Evolutionary conservation across 2,888 invertebrate species (phyloP).

Genomic region (Folsomia candida): DNA sequence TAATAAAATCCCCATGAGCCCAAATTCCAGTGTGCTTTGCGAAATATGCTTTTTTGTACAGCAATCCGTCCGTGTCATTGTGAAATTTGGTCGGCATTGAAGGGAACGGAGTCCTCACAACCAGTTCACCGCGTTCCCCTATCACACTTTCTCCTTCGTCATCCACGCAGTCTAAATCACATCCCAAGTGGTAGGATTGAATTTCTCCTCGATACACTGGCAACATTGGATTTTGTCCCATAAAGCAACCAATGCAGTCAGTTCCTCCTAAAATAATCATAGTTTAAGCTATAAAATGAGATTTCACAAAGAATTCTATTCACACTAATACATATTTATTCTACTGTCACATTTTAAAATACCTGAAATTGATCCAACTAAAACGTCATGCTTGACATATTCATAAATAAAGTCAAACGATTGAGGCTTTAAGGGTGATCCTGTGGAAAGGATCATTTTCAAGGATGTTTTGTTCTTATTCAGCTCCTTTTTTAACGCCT

Average conservation of each 20-base stretch:
- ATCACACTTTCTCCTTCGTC: conserved; percentile 56
- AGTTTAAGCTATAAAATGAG: too few species aligned
- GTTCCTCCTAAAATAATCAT: conserved; percentile 58
- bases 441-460: conserved; percentile 58
- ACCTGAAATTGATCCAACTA: conserved; percentile 59
- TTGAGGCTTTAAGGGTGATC: conserved; percentile 58
- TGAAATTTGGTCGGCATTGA: conserved; percentile 61
- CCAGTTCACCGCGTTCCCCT: conserved; percentile 59
- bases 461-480: conserved; percentile 55
- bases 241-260: conserved; percentile 61
- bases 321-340: neutral
- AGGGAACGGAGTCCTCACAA: conserved; percentile 60
- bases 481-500: conserved; percentile 25
- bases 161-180: conserved; percentile 58
- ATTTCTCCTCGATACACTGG: conserved; percentile 61
- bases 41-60: conserved; percentile 58
- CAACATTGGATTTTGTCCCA: conserved; percentile 57
- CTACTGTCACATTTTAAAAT: neutral
- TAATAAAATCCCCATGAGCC: conserved; percentile 61
- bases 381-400: conserved; percentile 57
- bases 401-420: conserved; percentile 60
- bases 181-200: conserved; percentile 58
- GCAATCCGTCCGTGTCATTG: conserved; percentile 56
- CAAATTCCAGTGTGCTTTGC: conserved; percentile 57
- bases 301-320: neutral